Percentiles rank a stretch among this genome's conserved stretches.
Conservation (phyloP, 2,888 invertebrate genomes). For the Rhynchonema sp. region DNA sequence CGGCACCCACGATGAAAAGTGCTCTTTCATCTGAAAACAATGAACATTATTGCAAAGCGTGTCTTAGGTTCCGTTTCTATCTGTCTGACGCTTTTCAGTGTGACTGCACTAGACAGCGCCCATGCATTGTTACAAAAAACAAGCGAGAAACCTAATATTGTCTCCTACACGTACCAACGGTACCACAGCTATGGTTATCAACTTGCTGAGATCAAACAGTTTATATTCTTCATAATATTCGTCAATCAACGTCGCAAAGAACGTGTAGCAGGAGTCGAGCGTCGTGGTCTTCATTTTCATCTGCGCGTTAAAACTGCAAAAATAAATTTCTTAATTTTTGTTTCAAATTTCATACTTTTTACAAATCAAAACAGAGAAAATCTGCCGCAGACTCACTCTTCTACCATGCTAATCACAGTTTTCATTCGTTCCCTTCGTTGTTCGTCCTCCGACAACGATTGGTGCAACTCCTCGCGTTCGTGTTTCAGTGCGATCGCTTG, state of each 20-base stretch:
- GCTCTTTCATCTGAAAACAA: conserved; percentile 42
- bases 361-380: not conserved
- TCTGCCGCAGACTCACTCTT: not conserved
- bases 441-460: not conserved
- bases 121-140: too few species aligned
- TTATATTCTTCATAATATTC: conserved; percentile 48
- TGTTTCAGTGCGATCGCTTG: not conserved
- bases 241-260: conserved; percentile 41
- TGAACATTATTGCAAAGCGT: too few species aligned
- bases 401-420: not conserved
- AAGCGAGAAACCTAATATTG: too few species aligned
- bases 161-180: not conserved
- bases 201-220: conserved; percentile 44
- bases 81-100: not conserved
- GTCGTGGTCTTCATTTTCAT: not conserved
- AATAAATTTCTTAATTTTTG: not conserved
- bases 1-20: conserved; percentile 59
- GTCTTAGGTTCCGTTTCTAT: not conserved
- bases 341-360: not conserved
- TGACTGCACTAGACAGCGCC: too few species aligned
- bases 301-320: not conserved
- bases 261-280: conserved; percentile 32
- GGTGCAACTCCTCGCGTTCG: not conserved
- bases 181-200: not conserved
- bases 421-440: not conserved